A percentile compares a stretch with the other conserved stretches of the same genome.
These are phyloP conservation scores for Trisateles emortualis DNA, from an alignment of 2,888 invertebrate species.

Conservation along the genomic window DNA sequence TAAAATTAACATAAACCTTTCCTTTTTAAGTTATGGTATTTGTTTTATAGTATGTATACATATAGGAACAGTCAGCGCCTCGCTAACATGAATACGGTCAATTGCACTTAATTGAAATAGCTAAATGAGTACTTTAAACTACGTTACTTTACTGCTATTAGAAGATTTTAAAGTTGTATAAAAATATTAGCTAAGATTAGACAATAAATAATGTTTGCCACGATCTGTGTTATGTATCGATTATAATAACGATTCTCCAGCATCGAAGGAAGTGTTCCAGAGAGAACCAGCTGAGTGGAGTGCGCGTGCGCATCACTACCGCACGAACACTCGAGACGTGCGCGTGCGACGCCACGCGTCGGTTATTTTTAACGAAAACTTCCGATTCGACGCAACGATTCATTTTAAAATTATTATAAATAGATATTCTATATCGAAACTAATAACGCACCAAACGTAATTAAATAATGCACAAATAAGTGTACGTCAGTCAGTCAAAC, in stretches of 20 bases:
- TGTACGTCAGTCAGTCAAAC: no score
- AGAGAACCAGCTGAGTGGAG: neutral
- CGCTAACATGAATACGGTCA: no score
- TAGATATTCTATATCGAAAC: constrained; percentile 41
- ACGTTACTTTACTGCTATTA: no score
- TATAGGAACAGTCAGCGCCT: no score
- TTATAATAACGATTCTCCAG: constrained; percentile 5
- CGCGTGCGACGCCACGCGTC: constrained; percentile 61
- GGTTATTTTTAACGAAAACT: constrained; percentile 62
- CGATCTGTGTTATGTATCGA: neutral
- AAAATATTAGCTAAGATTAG: no score
- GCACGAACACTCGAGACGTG: constrained; percentile 35
- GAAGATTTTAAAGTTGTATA: no score
- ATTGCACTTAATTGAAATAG: no score
- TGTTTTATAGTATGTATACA: no score
- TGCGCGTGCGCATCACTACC: constrained; percentile 28
- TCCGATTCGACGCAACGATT: constrained; percentile 61
- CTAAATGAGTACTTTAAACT: no score
- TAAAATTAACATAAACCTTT: no score
- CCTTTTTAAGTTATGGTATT: no score
- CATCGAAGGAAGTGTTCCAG: constrained; percentile 15
- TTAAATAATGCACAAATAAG: neutral
- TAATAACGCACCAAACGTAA: constrained; percentile 2
- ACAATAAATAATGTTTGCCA: no score
- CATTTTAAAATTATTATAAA: constrained; percentile 53